phyloP scores from a whole-genome alignment of 2,888 invertebrate species.

The Leuctra nigra region DNA sequence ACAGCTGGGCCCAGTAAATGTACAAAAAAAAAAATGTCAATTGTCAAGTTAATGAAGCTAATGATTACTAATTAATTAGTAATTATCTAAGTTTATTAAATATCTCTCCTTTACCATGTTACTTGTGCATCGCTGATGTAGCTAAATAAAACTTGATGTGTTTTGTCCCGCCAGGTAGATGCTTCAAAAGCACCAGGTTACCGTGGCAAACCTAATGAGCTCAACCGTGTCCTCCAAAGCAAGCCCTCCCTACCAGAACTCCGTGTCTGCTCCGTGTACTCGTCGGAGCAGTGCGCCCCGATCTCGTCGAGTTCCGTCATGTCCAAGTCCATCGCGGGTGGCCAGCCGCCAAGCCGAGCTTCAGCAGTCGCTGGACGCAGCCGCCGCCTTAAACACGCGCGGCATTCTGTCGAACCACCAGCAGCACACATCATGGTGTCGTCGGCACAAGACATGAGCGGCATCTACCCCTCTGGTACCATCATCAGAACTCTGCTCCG shows the following conservation, averaged over 20 bases:
- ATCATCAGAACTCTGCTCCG: conserved; percentile 18
- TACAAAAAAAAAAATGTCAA: too few species aligned
- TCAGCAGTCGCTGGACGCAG: conserved; percentile 1
- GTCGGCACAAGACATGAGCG: conserved; percentile 20
- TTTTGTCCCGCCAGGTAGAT: conserved; percentile 54
- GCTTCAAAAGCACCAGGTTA: conserved; percentile 89
- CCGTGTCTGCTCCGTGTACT: conserved; percentile 19
- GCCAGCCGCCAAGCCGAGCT: background rate
- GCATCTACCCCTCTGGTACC: conserved; percentile 23
- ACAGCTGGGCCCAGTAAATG: too few species aligned
- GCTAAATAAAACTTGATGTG: too few species aligned
- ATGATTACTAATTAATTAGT: too few species aligned
- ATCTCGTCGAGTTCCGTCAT: conserved; percentile 22
- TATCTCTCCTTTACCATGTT: too few species aligned
- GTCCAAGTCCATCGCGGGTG: too few species aligned
- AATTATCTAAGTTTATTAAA: too few species aligned
- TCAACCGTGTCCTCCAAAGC: conserved; percentile 65
- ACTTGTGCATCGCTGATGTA: too few species aligned
- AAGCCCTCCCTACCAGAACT: conserved; percentile 32
- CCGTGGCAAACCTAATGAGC: conserved; percentile 68
- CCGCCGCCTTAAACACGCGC: background rate
- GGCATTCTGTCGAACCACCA: conserved; percentile 4
- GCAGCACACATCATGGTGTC: conserved; percentile 23
- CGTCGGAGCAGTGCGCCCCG: conserved; percentile 25
- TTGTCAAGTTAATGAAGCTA: too few species aligned